A percentile compares a stretch with the other conserved stretches of the same genome.
These are phyloP conservation scores for Druceiella hillmani DNA, from an alignment of 2,888 invertebrate genomes.

Conservation along the genomic window DNA sequence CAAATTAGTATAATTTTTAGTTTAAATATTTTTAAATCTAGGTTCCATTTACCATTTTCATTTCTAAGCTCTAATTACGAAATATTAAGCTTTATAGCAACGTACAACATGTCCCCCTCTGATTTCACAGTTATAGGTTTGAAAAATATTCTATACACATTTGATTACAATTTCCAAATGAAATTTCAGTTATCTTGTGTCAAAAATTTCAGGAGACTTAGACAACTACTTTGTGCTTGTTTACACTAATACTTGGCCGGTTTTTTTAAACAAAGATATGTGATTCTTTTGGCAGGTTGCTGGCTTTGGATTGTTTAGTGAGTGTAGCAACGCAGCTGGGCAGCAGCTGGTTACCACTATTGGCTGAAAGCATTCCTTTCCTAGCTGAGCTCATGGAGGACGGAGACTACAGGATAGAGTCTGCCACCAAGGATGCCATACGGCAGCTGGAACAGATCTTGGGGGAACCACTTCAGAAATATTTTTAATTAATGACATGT, in stretches of 20 bases:
- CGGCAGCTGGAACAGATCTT: slow-evolving; percentile 80
- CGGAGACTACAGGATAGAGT: slow-evolving; percentile 77
- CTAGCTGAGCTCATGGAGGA: slow-evolving; percentile 90
- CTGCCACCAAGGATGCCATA: slow-evolving; percentile 72
- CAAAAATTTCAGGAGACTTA: too few relatives aligned
- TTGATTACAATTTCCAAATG: slow-evolving; percentile 7
- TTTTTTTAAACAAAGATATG: too few relatives aligned
- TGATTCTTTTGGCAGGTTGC: slow-evolving; percentile 46
- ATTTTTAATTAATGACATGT: too few relatives aligned
- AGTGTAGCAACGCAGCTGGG: slow-evolving; percentile 79
- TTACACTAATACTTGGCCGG: too few relatives aligned
- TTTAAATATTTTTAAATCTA: too few relatives aligned
- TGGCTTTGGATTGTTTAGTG: slow-evolving; percentile 65
- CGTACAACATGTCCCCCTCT: too few relatives aligned
- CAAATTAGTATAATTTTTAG: too few relatives aligned
- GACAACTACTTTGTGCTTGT: too few relatives aligned
- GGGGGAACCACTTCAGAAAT: slow-evolving; percentile 87
- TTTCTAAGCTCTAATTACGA: too few relatives aligned
- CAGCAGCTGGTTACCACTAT: slow-evolving; percentile 79
- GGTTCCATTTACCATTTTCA: too few relatives aligned
- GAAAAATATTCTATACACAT: slow-evolving; percentile 1
- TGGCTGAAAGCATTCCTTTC: slow-evolving; percentile 93
- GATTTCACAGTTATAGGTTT: too few relatives aligned
- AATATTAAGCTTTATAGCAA: too few relatives aligned
- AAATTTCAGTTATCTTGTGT: slow-evolving; percentile 13